phyloP scores from a whole-genome alignment of 1,140 invertebrate species.

The Dreissena rostriformis region DNA sequence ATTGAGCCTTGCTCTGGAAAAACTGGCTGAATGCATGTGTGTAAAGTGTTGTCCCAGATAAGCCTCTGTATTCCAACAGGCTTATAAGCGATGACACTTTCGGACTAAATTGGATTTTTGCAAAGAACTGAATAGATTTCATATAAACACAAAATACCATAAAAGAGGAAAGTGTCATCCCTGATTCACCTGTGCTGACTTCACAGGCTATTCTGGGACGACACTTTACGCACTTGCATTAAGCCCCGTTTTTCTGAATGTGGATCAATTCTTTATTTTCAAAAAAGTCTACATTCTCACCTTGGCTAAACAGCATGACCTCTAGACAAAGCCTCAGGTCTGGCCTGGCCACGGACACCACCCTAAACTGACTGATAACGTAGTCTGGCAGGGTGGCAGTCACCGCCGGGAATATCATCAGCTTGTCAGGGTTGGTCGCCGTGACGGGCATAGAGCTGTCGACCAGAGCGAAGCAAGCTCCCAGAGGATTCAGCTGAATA shows the following conservation, averaged over 20 bases:
- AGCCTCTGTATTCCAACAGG: no score
- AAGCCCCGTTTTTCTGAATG: background rate
- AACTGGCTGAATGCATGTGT: no score
- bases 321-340: conserved; percentile 74
- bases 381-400: conserved; percentile 71
- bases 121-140: no score
- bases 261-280: background rate
- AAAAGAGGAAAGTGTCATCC: no score
- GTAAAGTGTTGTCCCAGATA: no score
- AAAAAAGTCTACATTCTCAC: conserved; percentile 50
- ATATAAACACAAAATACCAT: no score
- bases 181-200: no score
- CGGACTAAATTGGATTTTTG: no score
- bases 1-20: no score
- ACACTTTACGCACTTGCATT: no score
- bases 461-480: conserved; percentile 68
- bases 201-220: no score
- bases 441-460: conserved; percentile 67
- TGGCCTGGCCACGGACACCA: conserved; percentile 74
- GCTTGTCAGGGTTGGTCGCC: conserved; percentile 72
- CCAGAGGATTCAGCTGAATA: conserved; percentile 70
- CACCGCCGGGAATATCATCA: conserved; percentile 73
- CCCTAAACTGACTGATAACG: conserved; percentile 75
- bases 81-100: no score
- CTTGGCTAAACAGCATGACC: conserved; percentile 78